Evolutionary conservation across 37 sponge, comb jelly and placozoan genomes (phyloP).

Genomic region (Ianthella basta): DNA sequence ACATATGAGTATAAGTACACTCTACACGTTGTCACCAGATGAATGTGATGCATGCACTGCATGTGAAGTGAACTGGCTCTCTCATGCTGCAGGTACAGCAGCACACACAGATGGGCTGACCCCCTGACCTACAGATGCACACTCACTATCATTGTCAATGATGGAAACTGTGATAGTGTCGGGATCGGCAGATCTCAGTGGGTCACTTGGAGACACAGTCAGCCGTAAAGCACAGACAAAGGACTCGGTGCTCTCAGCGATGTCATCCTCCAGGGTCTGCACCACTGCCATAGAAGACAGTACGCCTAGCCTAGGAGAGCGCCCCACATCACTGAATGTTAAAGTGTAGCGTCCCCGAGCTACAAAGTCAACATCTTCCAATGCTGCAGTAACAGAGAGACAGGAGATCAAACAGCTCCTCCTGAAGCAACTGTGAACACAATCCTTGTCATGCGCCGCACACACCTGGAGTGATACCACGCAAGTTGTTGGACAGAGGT

Average conservation of each 20-base stretch:
- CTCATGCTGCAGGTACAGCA: no score
- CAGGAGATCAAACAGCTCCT: no score
- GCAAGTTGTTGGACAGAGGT: neutral
- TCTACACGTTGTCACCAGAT: no score
- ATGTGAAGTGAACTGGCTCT: no score
- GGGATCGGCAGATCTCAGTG: neutral
- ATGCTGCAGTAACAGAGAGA: neutral
- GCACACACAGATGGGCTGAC: no score
- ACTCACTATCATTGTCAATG: slow-evolving; percentile 26
- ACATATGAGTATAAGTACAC: no score
- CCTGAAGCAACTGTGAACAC: neutral
- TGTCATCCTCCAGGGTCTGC: neutral
- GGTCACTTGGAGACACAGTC: neutral
- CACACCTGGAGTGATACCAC: slow-evolving; percentile 8
- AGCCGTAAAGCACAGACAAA: slow-evolving; percentile 19
- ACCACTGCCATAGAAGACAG: neutral
- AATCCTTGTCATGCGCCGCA: neutral
- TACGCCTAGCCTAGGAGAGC: neutral
- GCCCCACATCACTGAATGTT: neutral
- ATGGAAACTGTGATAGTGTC: slow-evolving; percentile 23
- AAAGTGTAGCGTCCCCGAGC: neutral
- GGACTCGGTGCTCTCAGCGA: slow-evolving; percentile 23
- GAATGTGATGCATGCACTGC: no score
- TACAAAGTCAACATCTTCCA: neutral
- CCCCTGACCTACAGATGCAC: no score